Evolutionary conservation across 2,888 invertebrate species (phyloP).

Genomic region (Elgonia sp.): DNA sequence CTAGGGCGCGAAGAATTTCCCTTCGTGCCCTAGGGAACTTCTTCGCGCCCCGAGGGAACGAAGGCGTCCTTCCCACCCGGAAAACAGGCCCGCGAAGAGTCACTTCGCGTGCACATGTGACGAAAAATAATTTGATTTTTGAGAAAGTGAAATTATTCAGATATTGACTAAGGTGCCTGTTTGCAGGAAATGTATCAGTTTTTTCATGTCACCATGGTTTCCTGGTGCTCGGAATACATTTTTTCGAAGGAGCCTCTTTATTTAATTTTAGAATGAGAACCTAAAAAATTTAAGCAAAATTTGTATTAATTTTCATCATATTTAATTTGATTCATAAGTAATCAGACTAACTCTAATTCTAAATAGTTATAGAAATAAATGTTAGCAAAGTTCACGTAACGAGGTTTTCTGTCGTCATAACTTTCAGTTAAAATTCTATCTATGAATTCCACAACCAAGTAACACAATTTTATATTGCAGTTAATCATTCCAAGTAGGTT

Average conservation of each 20-base stretch:
- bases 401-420: constrained; percentile 5
- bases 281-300: constrained; percentile 86
- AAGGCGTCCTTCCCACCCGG: constrained; percentile 95
- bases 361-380: constrained; percentile 5
- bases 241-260: constrained; percentile 97
- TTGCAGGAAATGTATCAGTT: constrained; percentile 96
- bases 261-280: constrained; percentile 96
- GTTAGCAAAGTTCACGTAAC: background rate
- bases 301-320: background rate
- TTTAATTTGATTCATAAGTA: background rate
- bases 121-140: too few relatives aligned
- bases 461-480: constrained; percentile 48
- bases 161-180: constrained; percentile 96
- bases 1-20: too few relatives aligned
- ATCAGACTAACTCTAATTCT: background rate
- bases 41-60: too few relatives aligned
- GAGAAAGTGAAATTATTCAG: constrained; percentile 97
- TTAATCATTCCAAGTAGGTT: constrained; percentile 54
- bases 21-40: too few relatives aligned
- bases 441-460: constrained; percentile 54
- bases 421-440: constrained; percentile 46
- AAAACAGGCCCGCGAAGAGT: too few relatives aligned
- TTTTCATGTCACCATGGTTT: constrained; percentile 97
- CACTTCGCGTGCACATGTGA: too few relatives aligned
- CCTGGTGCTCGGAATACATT: constrained; percentile 98